Conservation (phyloP, 1,140 invertebrate species). For the Polypedilum vanderplanki region DNA sequence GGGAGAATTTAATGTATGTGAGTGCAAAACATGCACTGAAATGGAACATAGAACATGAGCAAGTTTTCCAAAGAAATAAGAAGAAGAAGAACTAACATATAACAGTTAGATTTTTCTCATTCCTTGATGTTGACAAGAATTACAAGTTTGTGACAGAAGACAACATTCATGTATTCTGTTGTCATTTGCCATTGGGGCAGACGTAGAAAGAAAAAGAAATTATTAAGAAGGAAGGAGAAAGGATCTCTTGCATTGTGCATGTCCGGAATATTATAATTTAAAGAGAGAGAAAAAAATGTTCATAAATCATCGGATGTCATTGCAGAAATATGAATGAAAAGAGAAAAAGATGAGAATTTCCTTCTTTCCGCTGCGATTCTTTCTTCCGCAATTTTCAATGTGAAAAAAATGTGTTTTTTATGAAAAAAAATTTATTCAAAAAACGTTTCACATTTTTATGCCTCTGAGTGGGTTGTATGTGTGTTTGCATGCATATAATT, state of each 20-base stretch:
- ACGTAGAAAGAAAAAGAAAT: background rate
- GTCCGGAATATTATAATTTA: background rate
- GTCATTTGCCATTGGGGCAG: background rate
- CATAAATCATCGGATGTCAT: slow-evolving; percentile 28
- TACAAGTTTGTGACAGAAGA: background rate
- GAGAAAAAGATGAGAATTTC: background rate
- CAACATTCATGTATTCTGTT: background rate
- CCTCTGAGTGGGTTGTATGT: background rate
- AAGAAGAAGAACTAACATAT: background rate
- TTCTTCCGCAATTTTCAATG: background rate
- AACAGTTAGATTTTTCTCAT: background rate
- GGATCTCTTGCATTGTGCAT: background rate
- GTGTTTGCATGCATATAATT: background rate
- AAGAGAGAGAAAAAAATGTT: background rate
- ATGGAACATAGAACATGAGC: no score
- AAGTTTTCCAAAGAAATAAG: background rate
- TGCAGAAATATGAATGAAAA: slow-evolving; percentile 8
- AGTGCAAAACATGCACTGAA: no score
- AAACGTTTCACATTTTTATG: slow-evolving; percentile 9
- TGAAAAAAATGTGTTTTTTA: slow-evolving; percentile 10
- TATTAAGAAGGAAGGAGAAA: background rate
- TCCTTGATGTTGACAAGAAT: background rate
- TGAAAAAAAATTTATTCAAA: slow-evolving; percentile 5
- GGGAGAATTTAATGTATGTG: no score
- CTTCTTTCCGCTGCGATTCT: slow-evolving; percentile 1